These are phyloP conservation scores for Erythrocercus mccallii DNA, from an alignment of 2,113 vertebrate genomes.

Conservation along the genomic window DNA sequence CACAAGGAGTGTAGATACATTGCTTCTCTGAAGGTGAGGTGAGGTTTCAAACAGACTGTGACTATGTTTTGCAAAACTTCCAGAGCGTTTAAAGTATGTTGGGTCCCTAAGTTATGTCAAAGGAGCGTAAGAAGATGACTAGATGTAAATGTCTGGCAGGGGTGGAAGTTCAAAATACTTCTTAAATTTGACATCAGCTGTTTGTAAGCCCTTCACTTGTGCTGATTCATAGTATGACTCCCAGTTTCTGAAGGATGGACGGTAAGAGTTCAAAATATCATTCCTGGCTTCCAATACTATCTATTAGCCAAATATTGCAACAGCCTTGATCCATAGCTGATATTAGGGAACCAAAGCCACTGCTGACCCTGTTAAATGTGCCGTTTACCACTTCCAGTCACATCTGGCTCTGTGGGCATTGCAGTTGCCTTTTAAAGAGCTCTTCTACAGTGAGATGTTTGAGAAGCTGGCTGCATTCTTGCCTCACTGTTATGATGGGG, in stretches of 20 bases:
- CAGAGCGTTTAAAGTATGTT: neutral
- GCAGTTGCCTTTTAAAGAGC: neutral
- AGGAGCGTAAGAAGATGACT: neutral
- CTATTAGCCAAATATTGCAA: neutral
- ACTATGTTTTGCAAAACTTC: neutral
- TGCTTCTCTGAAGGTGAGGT: neutral
- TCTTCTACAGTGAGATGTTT: rapidly evolving
- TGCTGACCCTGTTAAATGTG: neutral
- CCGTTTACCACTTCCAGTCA: neutral
- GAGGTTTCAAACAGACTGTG: neutral
- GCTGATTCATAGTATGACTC: neutral
- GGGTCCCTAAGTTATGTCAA: neutral
- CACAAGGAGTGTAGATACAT: rapidly evolving
- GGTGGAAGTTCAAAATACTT: neutral
- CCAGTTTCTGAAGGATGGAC: neutral
- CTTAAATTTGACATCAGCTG: neutral
- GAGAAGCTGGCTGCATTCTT: neutral
- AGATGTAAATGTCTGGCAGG: neutral
- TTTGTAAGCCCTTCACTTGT: neutral
- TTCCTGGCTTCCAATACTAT: neutral
- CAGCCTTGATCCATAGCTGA: neutral
- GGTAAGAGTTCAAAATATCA: neutral
- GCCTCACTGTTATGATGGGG: rapidly evolving
- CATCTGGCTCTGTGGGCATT: neutral
- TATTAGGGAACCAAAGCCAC: neutral